Percentiles rank a stretch among this genome's conserved stretches.
phyloP scores from a whole-genome alignment of 1,140 invertebrate genomes.

The Drosophila varians region DNA sequence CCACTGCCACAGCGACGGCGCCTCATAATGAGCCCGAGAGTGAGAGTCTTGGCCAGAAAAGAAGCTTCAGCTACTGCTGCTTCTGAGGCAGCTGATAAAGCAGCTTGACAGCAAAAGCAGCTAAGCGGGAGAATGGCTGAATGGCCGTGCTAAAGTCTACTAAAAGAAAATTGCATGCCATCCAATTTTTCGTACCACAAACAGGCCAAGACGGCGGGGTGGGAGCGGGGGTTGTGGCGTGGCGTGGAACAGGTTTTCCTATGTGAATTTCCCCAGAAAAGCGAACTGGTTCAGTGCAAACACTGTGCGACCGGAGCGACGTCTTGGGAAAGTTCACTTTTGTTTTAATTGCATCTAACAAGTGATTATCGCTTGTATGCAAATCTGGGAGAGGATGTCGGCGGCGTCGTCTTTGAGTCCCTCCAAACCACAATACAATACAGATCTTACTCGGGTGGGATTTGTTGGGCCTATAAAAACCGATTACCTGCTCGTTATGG shows the following conservation, averaged over 20 bases:
- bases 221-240: not conserved
- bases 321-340: slow-evolving; percentile 44
- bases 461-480: not conserved
- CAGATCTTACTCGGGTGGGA: not conserved
- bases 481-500: not conserved
- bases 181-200: slow-evolving; percentile 33
- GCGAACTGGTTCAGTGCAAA: slow-evolving; percentile 7
- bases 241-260: slow-evolving; percentile 30
- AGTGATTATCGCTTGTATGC: slow-evolving; percentile 45
- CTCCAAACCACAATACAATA: no score
- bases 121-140: slow-evolving; percentile 32
- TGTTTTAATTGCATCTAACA: slow-evolving; percentile 39
- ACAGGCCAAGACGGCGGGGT: not conserved
- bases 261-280: slow-evolving; percentile 19
- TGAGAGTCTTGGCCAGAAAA: slow-evolving; percentile 44
- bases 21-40: slow-evolving; percentile 51
- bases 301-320: not conserved
- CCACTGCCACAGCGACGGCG: slow-evolving; percentile 14
- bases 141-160: slow-evolving; percentile 24
- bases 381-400: slow-evolving; percentile 29
- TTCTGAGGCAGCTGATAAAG: slow-evolving; percentile 29
- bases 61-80: slow-evolving; percentile 4
- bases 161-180: slow-evolving; percentile 64
- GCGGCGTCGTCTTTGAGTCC: no score
- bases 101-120: slow-evolving; percentile 37